Conservation (phyloP, 2,797 vertebrate species). For the Otus scops region DNA sequence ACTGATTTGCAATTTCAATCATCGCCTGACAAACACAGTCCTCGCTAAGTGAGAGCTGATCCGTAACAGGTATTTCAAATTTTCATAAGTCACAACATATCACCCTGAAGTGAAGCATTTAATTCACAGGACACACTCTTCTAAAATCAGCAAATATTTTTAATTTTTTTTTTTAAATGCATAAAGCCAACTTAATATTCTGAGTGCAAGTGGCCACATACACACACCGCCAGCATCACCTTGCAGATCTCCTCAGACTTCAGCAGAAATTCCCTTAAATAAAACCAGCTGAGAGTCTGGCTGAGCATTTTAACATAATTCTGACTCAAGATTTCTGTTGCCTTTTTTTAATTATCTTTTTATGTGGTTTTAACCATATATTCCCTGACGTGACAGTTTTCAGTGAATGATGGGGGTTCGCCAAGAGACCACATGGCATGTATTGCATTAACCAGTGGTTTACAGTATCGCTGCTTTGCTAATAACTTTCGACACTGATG, state of each 20-base stretch:
- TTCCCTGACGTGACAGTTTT: not conserved
- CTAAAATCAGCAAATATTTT: conserved; percentile 66
- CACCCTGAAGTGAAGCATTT: conserved; percentile 71
- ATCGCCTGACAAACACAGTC: conserved; percentile 69
- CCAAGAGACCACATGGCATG: not conserved
- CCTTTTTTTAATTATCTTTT: not conserved
- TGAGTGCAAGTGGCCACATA: not conserved
- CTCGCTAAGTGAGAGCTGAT: conserved; percentile 68
- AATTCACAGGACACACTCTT: conserved; percentile 70
- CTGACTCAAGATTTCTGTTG: not conserved
- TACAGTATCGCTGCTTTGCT: not conserved
- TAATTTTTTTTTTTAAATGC: not conserved
- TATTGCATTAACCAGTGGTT: not conserved
- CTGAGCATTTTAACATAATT: not conserved
- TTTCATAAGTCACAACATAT: conserved; percentile 80
- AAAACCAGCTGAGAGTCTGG: conserved; percentile 1
- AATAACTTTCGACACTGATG: not conserved
- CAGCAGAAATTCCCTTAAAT: conserved; percentile 16
- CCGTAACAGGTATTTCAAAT: conserved; percentile 80
- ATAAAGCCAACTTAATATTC: conserved; percentile 32
- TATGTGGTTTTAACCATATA: not conserved
- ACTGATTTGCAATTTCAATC: conserved; percentile 78
- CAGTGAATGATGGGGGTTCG: not conserved
- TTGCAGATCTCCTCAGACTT: not conserved
- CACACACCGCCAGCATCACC: not conserved